These are phyloP conservation scores for Haplotaxodon microlepis DNA, from an alignment of 2,113 vertebrate species.

Conservation along the genomic window DNA sequence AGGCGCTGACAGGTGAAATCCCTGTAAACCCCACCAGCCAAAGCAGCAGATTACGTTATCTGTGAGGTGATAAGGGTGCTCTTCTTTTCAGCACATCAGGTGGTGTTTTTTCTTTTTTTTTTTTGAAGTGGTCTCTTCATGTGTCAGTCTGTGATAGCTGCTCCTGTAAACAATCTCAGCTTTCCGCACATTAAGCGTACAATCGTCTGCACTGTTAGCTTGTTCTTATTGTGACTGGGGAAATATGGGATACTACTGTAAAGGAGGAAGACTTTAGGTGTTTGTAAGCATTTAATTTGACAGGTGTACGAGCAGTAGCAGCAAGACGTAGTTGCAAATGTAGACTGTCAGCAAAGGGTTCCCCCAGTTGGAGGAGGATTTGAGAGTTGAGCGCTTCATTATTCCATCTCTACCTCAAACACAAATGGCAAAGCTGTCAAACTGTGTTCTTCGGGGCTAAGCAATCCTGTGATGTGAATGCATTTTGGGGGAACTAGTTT, in stretches of 20 bases:
- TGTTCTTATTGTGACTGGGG: neutral
- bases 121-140: neutral
- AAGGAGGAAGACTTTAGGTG: neutral
- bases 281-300: neutral
- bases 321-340: neutral
- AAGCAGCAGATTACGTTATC: constrained; percentile 6
- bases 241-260: neutral
- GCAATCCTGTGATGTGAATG: constrained; percentile 4
- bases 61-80: neutral
- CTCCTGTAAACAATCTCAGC: neutral
- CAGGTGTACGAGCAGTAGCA: neutral
- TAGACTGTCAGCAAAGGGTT: neutral
- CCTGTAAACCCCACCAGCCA: neutral
- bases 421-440: neutral
- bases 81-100: neutral
- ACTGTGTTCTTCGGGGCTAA: neutral
- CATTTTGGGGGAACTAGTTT: neutral
- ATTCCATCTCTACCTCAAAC: constrained; percentile 7
- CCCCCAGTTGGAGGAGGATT: neutral
- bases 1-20: neutral
- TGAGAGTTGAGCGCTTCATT: constrained; percentile 12
- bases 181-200: neutral
- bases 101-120: neutral
- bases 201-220: constrained; percentile 9
- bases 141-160: neutral